These are phyloP conservation scores for Saccostrea glomerata DNA, from an alignment of 1,140 invertebrate genomes.

Conservation along the genomic window DNA sequence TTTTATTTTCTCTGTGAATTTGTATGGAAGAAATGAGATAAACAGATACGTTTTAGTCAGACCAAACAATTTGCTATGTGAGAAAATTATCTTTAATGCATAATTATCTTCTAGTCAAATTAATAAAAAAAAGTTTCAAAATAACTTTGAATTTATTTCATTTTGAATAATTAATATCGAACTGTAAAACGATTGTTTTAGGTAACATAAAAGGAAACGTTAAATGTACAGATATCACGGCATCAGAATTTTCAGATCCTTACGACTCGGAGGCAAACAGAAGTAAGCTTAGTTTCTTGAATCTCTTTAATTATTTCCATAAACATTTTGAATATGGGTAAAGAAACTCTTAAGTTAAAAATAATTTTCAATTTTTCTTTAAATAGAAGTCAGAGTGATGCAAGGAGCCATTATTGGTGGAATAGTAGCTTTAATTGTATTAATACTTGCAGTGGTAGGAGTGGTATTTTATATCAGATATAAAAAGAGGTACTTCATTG, in stretches of 20 bases:
- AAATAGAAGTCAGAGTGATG: constrained; percentile 46
- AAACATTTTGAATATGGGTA: not conserved
- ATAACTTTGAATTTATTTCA: not conserved
- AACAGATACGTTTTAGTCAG: not conserved
- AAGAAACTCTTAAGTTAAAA: not conserved
- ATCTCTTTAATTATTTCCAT: not conserved
- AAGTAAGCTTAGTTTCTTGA: not conserved
- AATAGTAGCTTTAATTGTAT: constrained; percentile 34
- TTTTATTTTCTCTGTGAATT: not conserved
- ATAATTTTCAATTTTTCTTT: not conserved
- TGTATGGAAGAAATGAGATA: not conserved
- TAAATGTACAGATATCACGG: constrained; percentile 15
- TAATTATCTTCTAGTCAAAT: not conserved
- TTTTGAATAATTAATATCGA: not conserved
- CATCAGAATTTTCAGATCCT: constrained; percentile 31
- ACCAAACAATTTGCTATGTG: too few relatives aligned
- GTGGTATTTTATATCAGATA: constrained; percentile 42
- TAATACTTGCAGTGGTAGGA: constrained; percentile 29
- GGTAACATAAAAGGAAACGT: not conserved
- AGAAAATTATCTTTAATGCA: too few relatives aligned
- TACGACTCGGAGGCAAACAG: constrained; percentile 24
- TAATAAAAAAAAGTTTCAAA: not conserved
- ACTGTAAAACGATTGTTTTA: not conserved
- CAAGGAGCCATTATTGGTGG: constrained; percentile 48
- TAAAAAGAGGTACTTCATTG: constrained; percentile 39